phyloP scores from a whole-genome alignment of 1,140 invertebrate species.

The Calephelis virginiensis region DNA sequence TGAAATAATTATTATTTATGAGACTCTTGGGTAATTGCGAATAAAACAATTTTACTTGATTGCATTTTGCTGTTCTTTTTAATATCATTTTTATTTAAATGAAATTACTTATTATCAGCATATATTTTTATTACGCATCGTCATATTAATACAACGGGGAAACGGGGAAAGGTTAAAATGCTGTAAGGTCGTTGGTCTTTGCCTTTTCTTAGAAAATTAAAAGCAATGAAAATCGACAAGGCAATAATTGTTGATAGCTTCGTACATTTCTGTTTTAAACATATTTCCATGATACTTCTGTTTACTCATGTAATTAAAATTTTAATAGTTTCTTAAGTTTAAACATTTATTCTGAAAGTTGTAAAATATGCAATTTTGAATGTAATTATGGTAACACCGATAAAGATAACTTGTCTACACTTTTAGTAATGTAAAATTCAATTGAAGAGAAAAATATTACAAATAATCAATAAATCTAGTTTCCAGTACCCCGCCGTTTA shows the following conservation, averaged over 20 bases:
- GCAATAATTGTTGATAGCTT: too few species aligned
- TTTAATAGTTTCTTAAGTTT: too few species aligned
- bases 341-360: too few species aligned
- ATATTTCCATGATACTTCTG: too few species aligned
- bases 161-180: constrained; percentile 1
- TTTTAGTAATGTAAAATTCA: too few species aligned
- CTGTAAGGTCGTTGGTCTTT: constrained; percentile 1
- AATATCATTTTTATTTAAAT: constrained; percentile 16
- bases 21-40: background rate
- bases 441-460: background rate
- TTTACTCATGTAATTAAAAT: too few species aligned
- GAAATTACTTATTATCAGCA: background rate
- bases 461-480: constrained; percentile 8
- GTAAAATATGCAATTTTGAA: too few species aligned
- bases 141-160: background rate
- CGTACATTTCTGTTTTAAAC: too few species aligned
- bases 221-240: constrained; percentile 3
- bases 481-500: constrained; percentile 2
- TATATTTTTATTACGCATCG: constrained; percentile 2
- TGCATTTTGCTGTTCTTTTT: constrained; percentile 5
- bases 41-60: constrained; percentile 13
- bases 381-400: too few species aligned
- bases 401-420: too few species aligned
- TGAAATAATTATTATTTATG: constrained; percentile 1
- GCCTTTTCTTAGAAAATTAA: constrained; percentile 6